Conservation (phyloP, 2,888 invertebrate genomes). For the Pseudeuparius sepicola region DNA sequence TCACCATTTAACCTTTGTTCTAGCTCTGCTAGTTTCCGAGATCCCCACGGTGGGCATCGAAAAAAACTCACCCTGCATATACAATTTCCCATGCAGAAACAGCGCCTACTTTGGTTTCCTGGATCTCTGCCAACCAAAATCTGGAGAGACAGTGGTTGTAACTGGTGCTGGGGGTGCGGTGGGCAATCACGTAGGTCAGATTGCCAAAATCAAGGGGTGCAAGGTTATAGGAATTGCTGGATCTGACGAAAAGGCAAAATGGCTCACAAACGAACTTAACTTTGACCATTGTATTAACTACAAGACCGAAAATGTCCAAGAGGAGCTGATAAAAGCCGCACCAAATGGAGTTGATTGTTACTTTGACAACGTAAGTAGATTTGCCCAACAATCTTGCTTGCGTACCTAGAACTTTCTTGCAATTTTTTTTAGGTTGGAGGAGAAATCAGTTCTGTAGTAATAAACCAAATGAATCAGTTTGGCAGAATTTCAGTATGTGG, state of each 20-base stretch:
- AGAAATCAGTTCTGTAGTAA: conserved; percentile 51
- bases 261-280: conserved; percentile 51
- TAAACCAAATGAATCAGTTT: conserved; percentile 52
- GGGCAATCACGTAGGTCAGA: conserved; percentile 68
- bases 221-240: conserved; percentile 63
- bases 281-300: conserved; percentile 65
- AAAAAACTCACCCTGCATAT: too few species aligned
- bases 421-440: conserved; percentile 54
- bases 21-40: too few species aligned
- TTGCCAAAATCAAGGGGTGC: conserved; percentile 62
- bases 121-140: conserved; percentile 59
- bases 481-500: conserved; percentile 62
- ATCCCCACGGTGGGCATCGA: too few species aligned
- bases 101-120: conserved; percentile 67
- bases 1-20: too few species aligned
- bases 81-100: too few species aligned
- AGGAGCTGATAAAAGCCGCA: conserved; percentile 49
- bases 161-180: conserved; percentile 71
- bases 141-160: conserved; percentile 62
- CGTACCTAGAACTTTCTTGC: too few species aligned
- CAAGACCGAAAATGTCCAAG: conserved; percentile 48
- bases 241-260: conserved; percentile 58
- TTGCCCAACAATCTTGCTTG: too few species aligned
- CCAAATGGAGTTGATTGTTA: conserved; percentile 67
- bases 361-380: conserved; percentile 73